Percentiles rank a stretch among this genome's conserved stretches.
These are phyloP conservation scores for Pelobates cultripes DNA, from an alignment of 2,797 vertebrate species.

Conservation along the genomic window DNA sequence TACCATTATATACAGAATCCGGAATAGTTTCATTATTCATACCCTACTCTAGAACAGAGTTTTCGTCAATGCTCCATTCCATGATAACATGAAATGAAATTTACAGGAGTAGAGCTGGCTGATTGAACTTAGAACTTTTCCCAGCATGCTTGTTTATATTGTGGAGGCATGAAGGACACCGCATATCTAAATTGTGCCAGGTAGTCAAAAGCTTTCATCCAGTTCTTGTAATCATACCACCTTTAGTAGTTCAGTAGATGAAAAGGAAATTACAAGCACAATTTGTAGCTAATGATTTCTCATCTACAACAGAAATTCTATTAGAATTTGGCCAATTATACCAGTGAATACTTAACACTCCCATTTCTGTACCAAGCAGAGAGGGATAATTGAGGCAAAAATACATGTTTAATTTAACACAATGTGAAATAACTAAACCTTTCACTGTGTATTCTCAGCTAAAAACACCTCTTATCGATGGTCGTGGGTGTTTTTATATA, in stretches of 20 bases:
- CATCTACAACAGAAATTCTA: conserved; percentile 23
- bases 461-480: neutral
- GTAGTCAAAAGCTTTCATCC: neutral
- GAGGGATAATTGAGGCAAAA: neutral
- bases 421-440: conserved; percentile 2
- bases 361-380: conserved; percentile 14
- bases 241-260: conserved; percentile 4
- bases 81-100: too few species aligned
- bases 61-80: too few species aligned
- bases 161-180: neutral
- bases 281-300: conserved; percentile 31
- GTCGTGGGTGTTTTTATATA: neutral
- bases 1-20: too few species aligned
- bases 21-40: too few species aligned
- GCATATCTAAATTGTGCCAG: neutral
- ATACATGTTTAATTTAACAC: conserved; percentile 3
- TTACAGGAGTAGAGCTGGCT: neutral
- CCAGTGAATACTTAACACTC: conserved; percentile 13
- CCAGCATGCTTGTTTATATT: neutral
- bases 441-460: neutral
- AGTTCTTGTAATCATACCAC: neutral
- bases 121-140: neutral
- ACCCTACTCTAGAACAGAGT: too few species aligned
- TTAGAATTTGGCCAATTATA: conserved; percentile 43
- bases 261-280: conserved; percentile 37